These are phyloP conservation scores for Rhegmatorhina hoffmannsi DNA, from an alignment of 2,113 vertebrate genomes.

Conservation along the genomic window DNA sequence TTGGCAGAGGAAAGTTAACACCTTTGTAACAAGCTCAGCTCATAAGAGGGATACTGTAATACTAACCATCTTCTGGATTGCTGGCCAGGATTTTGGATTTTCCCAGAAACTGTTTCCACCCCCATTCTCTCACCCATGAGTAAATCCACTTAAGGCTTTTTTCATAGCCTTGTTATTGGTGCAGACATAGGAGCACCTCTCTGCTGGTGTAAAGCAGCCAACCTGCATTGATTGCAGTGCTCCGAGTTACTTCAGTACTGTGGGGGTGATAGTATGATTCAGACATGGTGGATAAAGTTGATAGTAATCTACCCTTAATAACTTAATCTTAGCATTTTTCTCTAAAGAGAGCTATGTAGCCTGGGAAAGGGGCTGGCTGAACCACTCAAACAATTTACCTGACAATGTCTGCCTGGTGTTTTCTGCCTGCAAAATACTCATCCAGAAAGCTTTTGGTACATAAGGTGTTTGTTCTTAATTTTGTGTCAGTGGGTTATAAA, in stretches of 20 bases:
- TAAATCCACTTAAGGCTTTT: slow-evolving; percentile 15
- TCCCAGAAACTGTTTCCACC: not conserved
- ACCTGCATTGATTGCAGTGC: not conserved
- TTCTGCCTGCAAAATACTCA: not conserved
- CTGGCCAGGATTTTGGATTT: slow-evolving; percentile 48
- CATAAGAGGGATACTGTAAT: not conserved
- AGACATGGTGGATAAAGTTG: not conserved
- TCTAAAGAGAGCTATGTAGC: not conserved
- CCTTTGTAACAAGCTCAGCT: slow-evolving; percentile 56
- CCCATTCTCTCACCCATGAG: not conserved
- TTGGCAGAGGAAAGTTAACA: slow-evolving; percentile 55
- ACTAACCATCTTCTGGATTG: slow-evolving; percentile 28
- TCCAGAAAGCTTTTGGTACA: not conserved
- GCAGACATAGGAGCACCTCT: slow-evolving; percentile 1
- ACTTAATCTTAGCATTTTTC: slow-evolving; percentile 2
- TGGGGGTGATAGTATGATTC: not conserved
- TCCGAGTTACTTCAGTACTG: slow-evolving; percentile 1
- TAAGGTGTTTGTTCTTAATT: not conserved
- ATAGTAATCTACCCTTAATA: not conserved
- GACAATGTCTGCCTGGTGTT: not conserved
- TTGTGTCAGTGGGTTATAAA: not conserved
- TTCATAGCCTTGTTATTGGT: not conserved
- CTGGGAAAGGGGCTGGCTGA: not conserved
- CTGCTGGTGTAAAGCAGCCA: not conserved
- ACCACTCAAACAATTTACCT: not conserved